Conservation (phyloP, 2,888 invertebrate species). For the Idaea aversata region DNA sequence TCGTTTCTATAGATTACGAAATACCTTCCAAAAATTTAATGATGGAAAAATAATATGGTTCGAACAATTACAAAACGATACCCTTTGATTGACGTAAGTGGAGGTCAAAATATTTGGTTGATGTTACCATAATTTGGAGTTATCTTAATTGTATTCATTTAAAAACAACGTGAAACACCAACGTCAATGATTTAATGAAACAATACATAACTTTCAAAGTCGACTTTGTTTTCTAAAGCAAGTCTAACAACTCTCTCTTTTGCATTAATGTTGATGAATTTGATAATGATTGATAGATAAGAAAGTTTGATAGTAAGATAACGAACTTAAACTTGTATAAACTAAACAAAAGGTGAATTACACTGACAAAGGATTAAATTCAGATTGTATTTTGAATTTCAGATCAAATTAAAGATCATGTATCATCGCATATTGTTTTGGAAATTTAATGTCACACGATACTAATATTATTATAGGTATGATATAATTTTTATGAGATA, state of each 20-base stretch:
- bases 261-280: slow-evolving; percentile 14
- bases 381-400: background rate
- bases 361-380: too few species aligned
- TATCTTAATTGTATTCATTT: slow-evolving; percentile 34
- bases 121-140: slow-evolving; percentile 22
- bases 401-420: background rate
- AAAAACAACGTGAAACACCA: slow-evolving; percentile 27
- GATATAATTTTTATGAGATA: slow-evolving; percentile 27
- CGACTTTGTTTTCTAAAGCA: slow-evolving; percentile 7
- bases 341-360: background rate
- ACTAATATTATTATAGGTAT: slow-evolving; percentile 15
- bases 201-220: slow-evolving; percentile 2
- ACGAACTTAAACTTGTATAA: background rate
- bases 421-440: background rate
- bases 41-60: background rate
- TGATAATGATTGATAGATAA: background rate
- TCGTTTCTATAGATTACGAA: slow-evolving; percentile 4
- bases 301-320: background rate
- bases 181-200: slow-evolving; percentile 23
- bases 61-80: slow-evolving; percentile 32
- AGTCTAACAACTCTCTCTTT: slow-evolving; percentile 25
- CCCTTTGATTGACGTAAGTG: slow-evolving; percentile 52
- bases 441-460: slow-evolving; percentile 12
- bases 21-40: slow-evolving; percentile 3
- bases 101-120: slow-evolving; percentile 48